phyloP scores from a whole-genome alignment of 2,888 invertebrate genomes.

The Pycnomerus fuliginosus region DNA sequence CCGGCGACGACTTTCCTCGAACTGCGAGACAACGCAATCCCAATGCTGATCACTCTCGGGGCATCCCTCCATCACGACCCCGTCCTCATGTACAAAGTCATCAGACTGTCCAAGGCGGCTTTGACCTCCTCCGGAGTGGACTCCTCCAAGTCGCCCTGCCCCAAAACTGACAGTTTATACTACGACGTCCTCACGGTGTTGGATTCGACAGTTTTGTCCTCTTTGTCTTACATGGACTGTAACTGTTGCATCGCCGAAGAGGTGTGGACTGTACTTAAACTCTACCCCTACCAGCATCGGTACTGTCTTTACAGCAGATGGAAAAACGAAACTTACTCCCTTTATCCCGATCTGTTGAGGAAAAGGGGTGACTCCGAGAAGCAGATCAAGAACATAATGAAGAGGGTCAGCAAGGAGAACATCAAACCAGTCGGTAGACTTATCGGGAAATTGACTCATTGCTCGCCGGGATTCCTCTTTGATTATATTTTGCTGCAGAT shows the following conservation, averaged over 20 bases:
- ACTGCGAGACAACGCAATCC: conserved; percentile 74
- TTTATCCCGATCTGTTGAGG: conserved; percentile 81
- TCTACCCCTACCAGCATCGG: conserved; percentile 83
- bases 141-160: conserved; percentile 33
- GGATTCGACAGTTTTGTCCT: conserved; percentile 87
- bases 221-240: conserved; percentile 86
- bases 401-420: conserved; percentile 96
- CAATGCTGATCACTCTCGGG: conserved; percentile 83
- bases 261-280: conserved; percentile 85
- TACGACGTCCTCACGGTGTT: conserved; percentile 82
- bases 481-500: conserved; percentile 72
- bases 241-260: conserved; percentile 97
- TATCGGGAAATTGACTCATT: conserved; percentile 95
- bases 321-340: conserved; percentile 86
- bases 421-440: conserved; percentile 94
- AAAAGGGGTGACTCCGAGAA: conserved; percentile 86
- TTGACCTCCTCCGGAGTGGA: conserved; percentile 43
- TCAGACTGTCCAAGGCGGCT: conserved; percentile 55
- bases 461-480: conserved; percentile 92
- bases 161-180: conserved; percentile 62
- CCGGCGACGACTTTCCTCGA: conserved; percentile 71
- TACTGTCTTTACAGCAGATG: conserved; percentile 90
- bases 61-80: conserved; percentile 87
- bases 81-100: conserved; percentile 85
- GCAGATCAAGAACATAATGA: conserved; percentile 94